These are phyloP conservation scores for Thera britannica DNA, from an alignment of 2,888 invertebrate species.

Conservation along the genomic window DNA sequence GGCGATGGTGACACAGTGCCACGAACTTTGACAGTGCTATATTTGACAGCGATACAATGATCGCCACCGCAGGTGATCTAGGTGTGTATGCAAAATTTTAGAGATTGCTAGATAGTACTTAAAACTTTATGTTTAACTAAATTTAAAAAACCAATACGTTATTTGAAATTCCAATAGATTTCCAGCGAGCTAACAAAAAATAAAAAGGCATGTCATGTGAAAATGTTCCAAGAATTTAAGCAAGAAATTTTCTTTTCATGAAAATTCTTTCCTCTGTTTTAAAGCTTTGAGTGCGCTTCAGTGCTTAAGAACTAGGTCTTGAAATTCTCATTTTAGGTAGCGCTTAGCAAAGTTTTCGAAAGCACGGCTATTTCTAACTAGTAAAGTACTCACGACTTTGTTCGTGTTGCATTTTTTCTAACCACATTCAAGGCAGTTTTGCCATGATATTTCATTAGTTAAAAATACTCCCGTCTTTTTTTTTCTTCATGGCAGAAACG, in stretches of 20 bases:
- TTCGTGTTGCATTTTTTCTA: background rate
- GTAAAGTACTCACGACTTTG: background rate
- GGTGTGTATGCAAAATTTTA: too few species aligned
- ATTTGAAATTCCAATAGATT: too few species aligned
- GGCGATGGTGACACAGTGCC: too few species aligned
- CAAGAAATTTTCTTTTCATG: slow-evolving; percentile 9
- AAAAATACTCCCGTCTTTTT: too few species aligned
- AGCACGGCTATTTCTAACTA: background rate
- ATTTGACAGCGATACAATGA: too few species aligned
- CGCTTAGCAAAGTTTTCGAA: slow-evolving; percentile 4
- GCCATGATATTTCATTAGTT: too few species aligned
- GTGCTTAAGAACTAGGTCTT: slow-evolving; percentile 5
- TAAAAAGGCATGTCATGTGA: background rate
- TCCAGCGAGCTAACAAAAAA: background rate
- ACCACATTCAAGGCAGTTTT: background rate
- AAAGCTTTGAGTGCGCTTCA: slow-evolving; percentile 16
- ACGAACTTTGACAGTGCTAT: too few species aligned
- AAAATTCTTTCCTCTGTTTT: slow-evolving; percentile 13
- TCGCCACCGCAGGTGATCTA: too few species aligned
- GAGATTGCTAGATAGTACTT: too few species aligned
- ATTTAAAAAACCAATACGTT: too few species aligned
- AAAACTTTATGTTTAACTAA: too few species aligned
- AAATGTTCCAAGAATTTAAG: slow-evolving; percentile 1
- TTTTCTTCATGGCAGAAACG: too few species aligned
- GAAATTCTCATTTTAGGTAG: slow-evolving; percentile 7